phyloP scores from a whole-genome alignment of 2,888 invertebrate species.

The Alcis repandata region DNA sequence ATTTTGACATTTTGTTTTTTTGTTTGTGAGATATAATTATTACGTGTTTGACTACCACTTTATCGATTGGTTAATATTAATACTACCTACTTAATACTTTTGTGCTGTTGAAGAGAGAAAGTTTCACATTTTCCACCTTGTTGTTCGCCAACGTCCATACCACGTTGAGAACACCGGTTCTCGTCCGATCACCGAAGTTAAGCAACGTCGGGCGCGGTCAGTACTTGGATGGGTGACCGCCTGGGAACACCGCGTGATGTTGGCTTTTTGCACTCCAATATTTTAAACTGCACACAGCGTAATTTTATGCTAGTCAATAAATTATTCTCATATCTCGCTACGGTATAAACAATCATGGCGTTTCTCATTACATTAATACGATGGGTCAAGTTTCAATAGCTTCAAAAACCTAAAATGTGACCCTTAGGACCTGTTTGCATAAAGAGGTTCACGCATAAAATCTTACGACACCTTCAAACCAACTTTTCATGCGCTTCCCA shows the following conservation, averaged over 20 bases:
- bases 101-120: too few relatives aligned
- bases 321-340: conserved; percentile 55
- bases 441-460: conserved; percentile 81
- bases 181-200: conserved; percentile 67
- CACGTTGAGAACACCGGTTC: conserved; percentile 25
- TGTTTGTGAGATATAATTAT: too few relatives aligned
- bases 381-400: conserved; percentile 81
- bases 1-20: too few relatives aligned
- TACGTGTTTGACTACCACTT: too few relatives aligned
- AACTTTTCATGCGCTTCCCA: conserved; percentile 42
- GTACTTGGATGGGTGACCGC: conserved; percentile 72
- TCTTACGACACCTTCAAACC: conserved; percentile 78
- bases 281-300: conserved; percentile 5
- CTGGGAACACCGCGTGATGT: conserved; percentile 61
- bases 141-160: conserved; percentile 43
- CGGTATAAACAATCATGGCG: conserved; percentile 60
- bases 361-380: conserved; percentile 57
- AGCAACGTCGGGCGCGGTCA: conserved; percentile 77
- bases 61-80: too few relatives aligned
- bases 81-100: too few relatives aligned
- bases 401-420: conserved; percentile 79
- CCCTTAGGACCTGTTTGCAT: conserved; percentile 83
- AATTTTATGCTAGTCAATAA: conserved; percentile 16
- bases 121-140: not conserved
- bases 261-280: not conserved